phyloP scores from a whole-genome alignment of 2,888 invertebrate genomes.

The Marronus borbonicus region DNA sequence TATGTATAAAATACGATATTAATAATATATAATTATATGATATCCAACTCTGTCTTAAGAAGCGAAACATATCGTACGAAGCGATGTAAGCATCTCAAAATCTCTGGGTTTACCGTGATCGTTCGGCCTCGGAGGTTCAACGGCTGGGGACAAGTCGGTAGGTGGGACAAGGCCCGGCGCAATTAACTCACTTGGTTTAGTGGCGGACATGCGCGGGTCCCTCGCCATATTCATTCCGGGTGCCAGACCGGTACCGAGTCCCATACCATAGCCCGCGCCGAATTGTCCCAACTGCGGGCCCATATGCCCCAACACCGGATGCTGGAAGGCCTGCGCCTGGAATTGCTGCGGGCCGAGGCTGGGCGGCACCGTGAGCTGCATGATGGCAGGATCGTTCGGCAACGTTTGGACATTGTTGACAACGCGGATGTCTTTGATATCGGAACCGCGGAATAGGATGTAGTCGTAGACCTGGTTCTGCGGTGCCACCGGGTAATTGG shows the following conservation, averaged over 20 bases:
- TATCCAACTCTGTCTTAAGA: neutral
- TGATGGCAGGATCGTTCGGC: slow-evolving; percentile 98
- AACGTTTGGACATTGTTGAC: slow-evolving; percentile 89
- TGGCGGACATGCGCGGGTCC: slow-evolving; percentile 71
- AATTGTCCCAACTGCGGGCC: slow-evolving; percentile 72
- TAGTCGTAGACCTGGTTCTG: slow-evolving; percentile 99
- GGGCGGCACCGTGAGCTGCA: slow-evolving; percentile 88
- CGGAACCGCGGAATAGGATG: slow-evolving; percentile 97
- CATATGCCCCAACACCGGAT: slow-evolving; percentile 79
- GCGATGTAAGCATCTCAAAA: slow-evolving; percentile 54
- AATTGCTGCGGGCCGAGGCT: slow-evolving; percentile 77
- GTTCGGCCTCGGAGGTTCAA: slow-evolving; percentile 67
- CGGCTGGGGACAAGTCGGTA: slow-evolving; percentile 69
- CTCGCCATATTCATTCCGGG: slow-evolving; percentile 72
- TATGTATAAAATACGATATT: neutral
- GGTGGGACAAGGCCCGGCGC: slow-evolving; percentile 64
- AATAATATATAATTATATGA: neutral
- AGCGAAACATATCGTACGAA: slow-evolving; percentile 45
- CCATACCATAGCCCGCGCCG: slow-evolving; percentile 72
- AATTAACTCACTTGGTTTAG: slow-evolving; percentile 79
- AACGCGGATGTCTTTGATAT: slow-evolving; percentile 99
- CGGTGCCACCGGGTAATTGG: slow-evolving; percentile 95
- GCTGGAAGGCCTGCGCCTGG: slow-evolving; percentile 79
- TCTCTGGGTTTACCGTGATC: slow-evolving; percentile 69
- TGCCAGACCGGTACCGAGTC: slow-evolving; percentile 66